Percentiles rank a stretch among this genome's conserved stretches.
phyloP scores from a whole-genome alignment of 2,888 invertebrate genomes.

The Melanchra persicariae region DNA sequence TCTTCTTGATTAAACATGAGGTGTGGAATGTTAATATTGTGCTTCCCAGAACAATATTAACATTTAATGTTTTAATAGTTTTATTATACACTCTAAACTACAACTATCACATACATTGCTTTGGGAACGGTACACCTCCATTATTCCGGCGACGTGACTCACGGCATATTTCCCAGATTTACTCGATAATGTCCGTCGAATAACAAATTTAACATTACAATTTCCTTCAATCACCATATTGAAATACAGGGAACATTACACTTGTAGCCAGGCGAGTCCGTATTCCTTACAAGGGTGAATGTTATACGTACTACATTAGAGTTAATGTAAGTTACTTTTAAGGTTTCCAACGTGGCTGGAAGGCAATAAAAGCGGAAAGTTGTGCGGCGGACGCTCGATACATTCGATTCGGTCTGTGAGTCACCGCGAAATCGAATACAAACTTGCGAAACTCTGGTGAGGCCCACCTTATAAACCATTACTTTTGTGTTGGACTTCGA shows the following conservation, averaged over 20 bases:
- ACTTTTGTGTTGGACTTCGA: conserved; percentile 68
- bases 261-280: conserved; percentile 43
- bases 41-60: conserved; percentile 25
- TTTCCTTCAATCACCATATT: conserved; percentile 56
- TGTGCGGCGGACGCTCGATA: conserved; percentile 70
- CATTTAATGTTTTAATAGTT: conserved; percentile 33
- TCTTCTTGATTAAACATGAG: conserved; percentile 5
- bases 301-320: conserved; percentile 63
- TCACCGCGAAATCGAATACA: conserved; percentile 76
- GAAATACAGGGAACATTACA: conserved; percentile 55
- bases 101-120: conserved; percentile 56
- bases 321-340: conserved; percentile 76
- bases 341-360: conserved; percentile 74
- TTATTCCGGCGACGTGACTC: conserved; percentile 47
- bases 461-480: conserved; percentile 65
- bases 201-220: conserved; percentile 53
- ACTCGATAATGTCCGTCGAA: conserved; percentile 51
- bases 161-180: conserved; percentile 53
- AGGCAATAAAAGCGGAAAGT: conserved; percentile 79
- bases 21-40: too few relatives aligned
- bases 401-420: conserved; percentile 78
- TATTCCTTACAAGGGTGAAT: conserved; percentile 52
- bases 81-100: conserved; percentile 51
- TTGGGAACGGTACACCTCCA: conserved; percentile 39
- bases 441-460: conserved; percentile 74